These are phyloP conservation scores for Columba livia DNA, from an alignment of 2,113 vertebrate genomes.

Conservation along the genomic window DNA sequence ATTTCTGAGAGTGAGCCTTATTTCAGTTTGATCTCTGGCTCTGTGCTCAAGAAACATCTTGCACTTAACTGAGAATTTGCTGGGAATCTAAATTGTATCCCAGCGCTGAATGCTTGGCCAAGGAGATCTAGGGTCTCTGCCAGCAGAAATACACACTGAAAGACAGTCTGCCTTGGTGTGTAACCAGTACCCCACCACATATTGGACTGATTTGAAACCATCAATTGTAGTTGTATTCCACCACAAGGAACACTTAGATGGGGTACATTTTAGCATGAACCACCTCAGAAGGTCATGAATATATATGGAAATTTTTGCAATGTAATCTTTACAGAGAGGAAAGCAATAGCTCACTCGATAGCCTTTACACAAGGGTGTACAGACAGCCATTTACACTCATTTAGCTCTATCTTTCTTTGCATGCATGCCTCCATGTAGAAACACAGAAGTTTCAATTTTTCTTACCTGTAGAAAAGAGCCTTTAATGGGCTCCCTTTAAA, in stretches of 20 bases:
- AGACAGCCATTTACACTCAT: not conserved
- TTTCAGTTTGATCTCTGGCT: conserved; percentile 62
- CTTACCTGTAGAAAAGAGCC: not conserved
- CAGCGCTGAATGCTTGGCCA: not conserved
- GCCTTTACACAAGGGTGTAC: not conserved
- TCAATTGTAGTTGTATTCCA: not conserved
- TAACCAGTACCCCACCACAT: conserved; percentile 14
- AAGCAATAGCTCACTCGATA: not conserved
- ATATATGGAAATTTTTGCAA: not conserved
- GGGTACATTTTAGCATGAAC: not conserved
- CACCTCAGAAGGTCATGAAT: not conserved
- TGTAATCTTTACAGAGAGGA: not conserved
- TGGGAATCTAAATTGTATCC: conserved; percentile 58
- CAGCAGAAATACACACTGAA: conserved; percentile 56
- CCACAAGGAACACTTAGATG: not conserved
- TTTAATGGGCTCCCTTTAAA: too few relatives aligned
- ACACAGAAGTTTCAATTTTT: not conserved
- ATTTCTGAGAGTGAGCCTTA: conserved; percentile 34
- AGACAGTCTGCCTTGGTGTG: conserved; percentile 19
- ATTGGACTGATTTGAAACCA: conserved; percentile 36
- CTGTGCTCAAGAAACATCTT: conserved; percentile 18
- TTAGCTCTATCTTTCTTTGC: not conserved
- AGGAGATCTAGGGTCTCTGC: conserved; percentile 1
- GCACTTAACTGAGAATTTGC: conserved; percentile 55
- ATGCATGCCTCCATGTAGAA: not conserved